A percentile compares a stretch with the other conserved stretches of the same genome.
Evolutionary conservation across 1,140 invertebrate genomes (phyloP).

Genomic region (Colletes latitarsis): DNA sequence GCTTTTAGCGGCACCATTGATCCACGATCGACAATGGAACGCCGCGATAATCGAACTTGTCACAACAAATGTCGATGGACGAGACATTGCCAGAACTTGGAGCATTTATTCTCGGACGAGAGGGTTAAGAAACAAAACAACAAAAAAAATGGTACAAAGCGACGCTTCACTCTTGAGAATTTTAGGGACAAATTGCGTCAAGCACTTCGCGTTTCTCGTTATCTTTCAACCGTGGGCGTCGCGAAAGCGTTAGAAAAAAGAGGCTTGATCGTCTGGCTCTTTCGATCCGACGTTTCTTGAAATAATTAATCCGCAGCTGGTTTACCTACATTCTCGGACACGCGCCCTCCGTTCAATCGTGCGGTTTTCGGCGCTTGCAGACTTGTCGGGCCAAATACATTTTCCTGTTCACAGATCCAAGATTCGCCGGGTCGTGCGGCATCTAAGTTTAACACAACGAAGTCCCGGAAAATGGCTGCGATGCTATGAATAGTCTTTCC

Average conservation of each 20-base stretch:
- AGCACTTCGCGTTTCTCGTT: background rate
- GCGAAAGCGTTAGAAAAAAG: background rate
- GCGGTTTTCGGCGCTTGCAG: background rate
- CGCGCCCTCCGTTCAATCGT: background rate
- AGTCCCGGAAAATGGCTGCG: slow-evolving; percentile 75
- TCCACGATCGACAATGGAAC: slow-evolving; percentile 28
- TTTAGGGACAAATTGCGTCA: too few species aligned
- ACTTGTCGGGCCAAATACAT: slow-evolving; percentile 44
- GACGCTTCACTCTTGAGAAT: too few species aligned
- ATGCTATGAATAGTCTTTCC: slow-evolving; percentile 73
- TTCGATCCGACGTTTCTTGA: background rate
- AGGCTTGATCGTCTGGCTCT: background rate
- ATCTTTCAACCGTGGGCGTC: background rate
- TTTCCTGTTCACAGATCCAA: slow-evolving; percentile 47
- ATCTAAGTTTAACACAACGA: slow-evolving; percentile 71
- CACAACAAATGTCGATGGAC: background rate
- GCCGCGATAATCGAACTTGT: background rate
- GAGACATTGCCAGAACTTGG: background rate
- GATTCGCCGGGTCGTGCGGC: slow-evolving; percentile 58
- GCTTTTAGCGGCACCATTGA: slow-evolving; percentile 33
- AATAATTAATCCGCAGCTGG: background rate
- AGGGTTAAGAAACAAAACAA: background rate
- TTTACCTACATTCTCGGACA: background rate
- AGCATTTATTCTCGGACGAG: background rate
- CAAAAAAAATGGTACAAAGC: background rate